Conservation (phyloP, 2,888 invertebrate species). For the Pterostichus madidus region DNA sequence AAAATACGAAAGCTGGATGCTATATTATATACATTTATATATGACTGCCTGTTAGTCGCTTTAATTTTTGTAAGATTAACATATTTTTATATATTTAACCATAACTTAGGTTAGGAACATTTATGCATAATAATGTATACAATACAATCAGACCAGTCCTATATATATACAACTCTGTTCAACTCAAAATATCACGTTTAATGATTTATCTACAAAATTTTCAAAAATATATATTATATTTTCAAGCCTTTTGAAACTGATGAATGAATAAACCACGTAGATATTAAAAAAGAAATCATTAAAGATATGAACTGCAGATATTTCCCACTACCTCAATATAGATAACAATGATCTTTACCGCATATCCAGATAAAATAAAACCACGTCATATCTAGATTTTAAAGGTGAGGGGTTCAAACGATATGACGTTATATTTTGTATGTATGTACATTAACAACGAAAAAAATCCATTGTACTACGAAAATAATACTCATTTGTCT, state of each 20-base stretch:
- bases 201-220: too few species aligned
- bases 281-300: too few species aligned
- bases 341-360: conserved; percentile 18
- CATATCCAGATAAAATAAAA: background rate
- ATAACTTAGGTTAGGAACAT: conserved; percentile 24
- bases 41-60: conserved; percentile 62
- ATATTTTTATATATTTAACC: conserved; percentile 54
- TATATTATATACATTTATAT: conserved; percentile 44
- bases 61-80: conserved; percentile 58
- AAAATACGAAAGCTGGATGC: conserved; percentile 49
- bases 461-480: conserved; percentile 31
- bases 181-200: conserved; percentile 37
- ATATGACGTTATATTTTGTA: conserved; percentile 25
- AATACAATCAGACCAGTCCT: conserved; percentile 26
- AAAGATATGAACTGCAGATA: background rate
- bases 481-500: conserved; percentile 42
- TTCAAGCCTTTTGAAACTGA: too few species aligned
- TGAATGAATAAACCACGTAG: too few species aligned
- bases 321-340: conserved; percentile 35
- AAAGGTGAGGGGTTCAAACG: conserved; percentile 30
- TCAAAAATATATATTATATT: too few species aligned
- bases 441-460: conserved; percentile 25
- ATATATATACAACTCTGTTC: conserved; percentile 3
- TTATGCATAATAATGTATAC: conserved; percentile 16
- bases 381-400: conserved; percentile 15